Percentiles rank a stretch among this genome's conserved stretches.
Conservation (phyloP, 2,888 invertebrate genomes). For the Neoaliturus tenellus region DNA sequence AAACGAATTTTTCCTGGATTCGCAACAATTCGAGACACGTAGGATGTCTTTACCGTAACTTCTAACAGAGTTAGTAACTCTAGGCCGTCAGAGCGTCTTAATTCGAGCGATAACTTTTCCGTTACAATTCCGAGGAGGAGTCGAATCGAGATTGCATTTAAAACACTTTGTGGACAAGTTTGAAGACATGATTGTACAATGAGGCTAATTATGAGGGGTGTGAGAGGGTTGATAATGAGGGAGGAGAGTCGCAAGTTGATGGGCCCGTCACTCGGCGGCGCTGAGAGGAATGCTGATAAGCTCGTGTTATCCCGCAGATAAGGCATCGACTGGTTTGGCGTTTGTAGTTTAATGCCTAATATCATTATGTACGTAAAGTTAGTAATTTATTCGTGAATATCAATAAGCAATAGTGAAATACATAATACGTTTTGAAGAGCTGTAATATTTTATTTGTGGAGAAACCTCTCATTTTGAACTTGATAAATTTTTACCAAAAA, state of each 20-base stretch:
- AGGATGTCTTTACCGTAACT: slow-evolving; percentile 22
- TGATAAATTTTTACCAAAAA: too few species aligned
- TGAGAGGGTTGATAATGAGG: neutral
- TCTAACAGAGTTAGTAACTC: slow-evolving; percentile 29
- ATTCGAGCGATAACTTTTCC: slow-evolving; percentile 46
- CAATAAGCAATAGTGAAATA: too few species aligned
- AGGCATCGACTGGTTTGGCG: neutral
- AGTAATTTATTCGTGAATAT: too few species aligned
- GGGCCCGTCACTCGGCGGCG: neutral
- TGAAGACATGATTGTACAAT: slow-evolving; percentile 1
- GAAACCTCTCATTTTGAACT: too few species aligned
- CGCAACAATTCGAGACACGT: slow-evolving; percentile 36
- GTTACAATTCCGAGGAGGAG: slow-evolving; percentile 16
- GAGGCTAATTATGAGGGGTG: slow-evolving; percentile 38
- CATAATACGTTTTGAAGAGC: too few species aligned
- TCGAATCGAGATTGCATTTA: slow-evolving; percentile 43
- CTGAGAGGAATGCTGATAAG: slow-evolving; percentile 11
- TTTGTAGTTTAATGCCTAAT: too few species aligned
- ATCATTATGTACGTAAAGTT: too few species aligned
- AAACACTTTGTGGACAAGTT: slow-evolving; percentile 54
- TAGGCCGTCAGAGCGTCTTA: slow-evolving; percentile 15
- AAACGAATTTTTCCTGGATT: neutral
- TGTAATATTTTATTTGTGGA: too few species aligned
- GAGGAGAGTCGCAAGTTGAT: neutral
- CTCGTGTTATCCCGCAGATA: neutral